Base-by-base conservation (phyloP, 2,797 vertebrate species). In the Malurus splendens region DNA sequence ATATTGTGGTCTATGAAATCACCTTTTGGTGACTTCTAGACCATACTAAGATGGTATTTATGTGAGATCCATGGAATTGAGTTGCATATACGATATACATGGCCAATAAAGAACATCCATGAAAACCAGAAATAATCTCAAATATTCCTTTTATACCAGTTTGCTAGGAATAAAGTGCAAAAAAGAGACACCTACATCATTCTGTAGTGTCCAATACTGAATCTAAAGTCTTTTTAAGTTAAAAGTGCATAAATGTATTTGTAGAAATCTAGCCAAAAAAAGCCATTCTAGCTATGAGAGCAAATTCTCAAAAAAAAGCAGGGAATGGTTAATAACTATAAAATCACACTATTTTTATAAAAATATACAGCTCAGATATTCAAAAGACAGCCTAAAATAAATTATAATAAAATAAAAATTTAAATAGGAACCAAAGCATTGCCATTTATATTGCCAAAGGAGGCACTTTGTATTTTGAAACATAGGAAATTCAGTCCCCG, bases 401-500 rank as follows among this genome's bases (percentile, higher is more conserved):
- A 94, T 91, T 82, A 47, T 81, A 92, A 85, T 92, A 93, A 90
- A 89, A 91, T 90, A 94, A 90, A 78, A 55, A 93, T 86, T 91
- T 80, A 82, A 94, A 87, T 70, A 96, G 94, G 93, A 97, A 97
- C 96, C 96, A 96, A 97, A 97, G 96, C 94, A 87, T 95, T 95
- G 93, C 96, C 95, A 97, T 96, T 93, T 95, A 82, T 96, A 95
- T 95, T 96, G 96, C 96, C 96, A 97, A 97, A 97, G 94, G 91
- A 95, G 96, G 94, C 96, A 96, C 95, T 97, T 97, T 96, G 92
- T 96, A 95, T 92, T 95, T 94, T 96, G 93, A 96, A 96, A 92
- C 81, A 42, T 39, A 83, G 89, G 75, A 96, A 93, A 94, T 73
- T 77, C 87, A 94, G 74, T 92, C 93, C 95, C 96, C 90, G 15